phyloP scores from a whole-genome alignment of 1,140 invertebrate genomes.

The Homalodisca vitripennis region DNA sequence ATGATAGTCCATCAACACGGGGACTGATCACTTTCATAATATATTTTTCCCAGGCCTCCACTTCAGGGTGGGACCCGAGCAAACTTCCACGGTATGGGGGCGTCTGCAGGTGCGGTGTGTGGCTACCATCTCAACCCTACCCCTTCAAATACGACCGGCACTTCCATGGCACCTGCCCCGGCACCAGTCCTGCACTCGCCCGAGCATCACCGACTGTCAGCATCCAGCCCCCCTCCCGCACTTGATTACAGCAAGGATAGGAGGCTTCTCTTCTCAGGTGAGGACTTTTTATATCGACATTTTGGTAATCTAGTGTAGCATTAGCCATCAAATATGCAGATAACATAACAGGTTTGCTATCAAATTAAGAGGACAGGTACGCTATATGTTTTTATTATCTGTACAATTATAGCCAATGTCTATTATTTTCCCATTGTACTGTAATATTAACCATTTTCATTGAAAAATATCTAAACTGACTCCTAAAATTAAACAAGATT shows the following conservation, averaged over 20 bases:
- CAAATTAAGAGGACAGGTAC: too few species aligned
- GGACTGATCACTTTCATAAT: conserved; percentile 54
- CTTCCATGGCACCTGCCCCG: conserved; percentile 5
- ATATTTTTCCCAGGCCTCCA: conserved; percentile 56
- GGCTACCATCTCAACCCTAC: conserved; percentile 57
- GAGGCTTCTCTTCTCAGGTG: conserved; percentile 9
- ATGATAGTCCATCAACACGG: conserved; percentile 57
- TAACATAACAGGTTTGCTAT: too few species aligned
- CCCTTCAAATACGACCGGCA: too few species aligned
- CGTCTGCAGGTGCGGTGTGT: conserved; percentile 59
- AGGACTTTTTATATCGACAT: too few species aligned
- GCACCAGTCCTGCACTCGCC: background rate
- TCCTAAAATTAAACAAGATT: too few species aligned
- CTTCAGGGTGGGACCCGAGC: conserved; percentile 51
- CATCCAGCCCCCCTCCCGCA: conserved; percentile 10
- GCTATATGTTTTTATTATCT: too few species aligned
- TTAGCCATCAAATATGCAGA: too few species aligned
- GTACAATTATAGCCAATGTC: too few species aligned
- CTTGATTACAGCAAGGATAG: conserved; percentile 14
- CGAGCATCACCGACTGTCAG: conserved; percentile 5
- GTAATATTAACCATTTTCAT: too few species aligned
- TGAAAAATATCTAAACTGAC: too few species aligned
- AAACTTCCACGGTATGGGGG: conserved; percentile 56
- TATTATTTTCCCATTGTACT: too few species aligned
- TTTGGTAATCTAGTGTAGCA: too few species aligned